Base-by-base conservation (phyloP, 2,888 invertebrate species). In the Temnothorax unifasciatus region DNA sequence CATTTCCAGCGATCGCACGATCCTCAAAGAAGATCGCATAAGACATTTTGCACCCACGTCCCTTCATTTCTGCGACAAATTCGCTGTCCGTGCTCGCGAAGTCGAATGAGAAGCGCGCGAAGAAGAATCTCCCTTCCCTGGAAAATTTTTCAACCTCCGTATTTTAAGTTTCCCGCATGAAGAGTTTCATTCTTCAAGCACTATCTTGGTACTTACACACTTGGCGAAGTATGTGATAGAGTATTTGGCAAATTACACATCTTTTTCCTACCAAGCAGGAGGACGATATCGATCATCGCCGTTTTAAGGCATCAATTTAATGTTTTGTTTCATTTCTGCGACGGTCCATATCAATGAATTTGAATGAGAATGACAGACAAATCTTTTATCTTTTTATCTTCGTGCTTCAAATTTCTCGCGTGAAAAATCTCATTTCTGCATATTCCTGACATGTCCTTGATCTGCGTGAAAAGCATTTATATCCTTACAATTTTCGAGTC, bases 1-100 rank as follows among this genome's bases (percentile, higher is more conserved):
- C 59, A 81, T 81, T 74, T 75, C 59, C 59, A 47, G 5, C 47
- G 75, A 79, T 79, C 75, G 74, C 59, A 41, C 59, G 79, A 81
- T 74, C 41, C 18, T 47, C 21, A 11, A 73, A 47, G 75, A 59
- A 81, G 47, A 81, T 81, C 47, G 47, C 59, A 18, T 47, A 44
- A 44, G 73, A 57, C 57, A 81, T 81, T 74, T 73, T 18, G 59
- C 75, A 52, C 47, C 59, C 25, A 47, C 18, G 38, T 73, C 34
- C 57, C 75, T 59, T 57, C 57, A 74, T 59, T 81, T 59, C 47
- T 13, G 21, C 75, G 79, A 74, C 76, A 59, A 81, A 81, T 81
- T 74, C 47, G 75, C 54, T 71, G 77, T 77, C 77, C 54, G 77
- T 77, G 77, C 54, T 41, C 29, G 54, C 76, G 57, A 73, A 50